Percentiles rank a stretch among this genome's conserved stretches.
Conservation (phyloP, 2,113 vertebrate genomes). For the Rostratula benghalensis region DNA sequence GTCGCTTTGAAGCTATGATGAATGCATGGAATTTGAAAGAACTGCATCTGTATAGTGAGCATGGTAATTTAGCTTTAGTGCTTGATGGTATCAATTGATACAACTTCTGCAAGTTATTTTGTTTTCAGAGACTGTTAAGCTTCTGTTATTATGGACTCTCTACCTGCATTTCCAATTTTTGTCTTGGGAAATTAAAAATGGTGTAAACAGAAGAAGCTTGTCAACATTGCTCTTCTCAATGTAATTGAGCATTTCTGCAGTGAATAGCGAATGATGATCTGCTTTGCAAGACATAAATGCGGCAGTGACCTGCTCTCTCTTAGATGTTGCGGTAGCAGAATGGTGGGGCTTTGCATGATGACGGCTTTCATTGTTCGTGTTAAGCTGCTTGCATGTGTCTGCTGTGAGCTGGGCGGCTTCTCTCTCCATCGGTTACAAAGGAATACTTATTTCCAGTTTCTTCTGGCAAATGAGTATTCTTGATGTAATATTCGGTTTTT, state of each 20-base stretch:
- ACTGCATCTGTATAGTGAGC: slow-evolving; percentile 3
- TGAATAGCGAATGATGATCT: slow-evolving; percentile 73
- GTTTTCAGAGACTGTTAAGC: slow-evolving; percentile 6
- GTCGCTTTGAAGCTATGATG: slow-evolving; percentile 11
- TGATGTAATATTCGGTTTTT: background rate
- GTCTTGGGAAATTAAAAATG: background rate
- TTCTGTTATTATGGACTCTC: background rate
- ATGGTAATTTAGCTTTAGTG: background rate
- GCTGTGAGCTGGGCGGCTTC: background rate
- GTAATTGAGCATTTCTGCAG: slow-evolving; percentile 56
- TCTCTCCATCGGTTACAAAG: background rate
- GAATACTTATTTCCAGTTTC: background rate
- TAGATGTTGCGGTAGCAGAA: slow-evolving; percentile 84
- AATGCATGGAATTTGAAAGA: slow-evolving; percentile 39
- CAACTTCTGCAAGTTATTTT: background rate
- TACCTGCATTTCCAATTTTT: background rate
- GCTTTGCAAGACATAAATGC: slow-evolving; percentile 76
- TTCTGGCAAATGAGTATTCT: background rate
- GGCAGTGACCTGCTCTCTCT: slow-evolving; percentile 80
- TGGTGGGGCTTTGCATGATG: slow-evolving; percentile 82
- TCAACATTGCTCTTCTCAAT: background rate
- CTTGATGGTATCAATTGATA: background rate
- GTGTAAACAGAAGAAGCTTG: background rate
- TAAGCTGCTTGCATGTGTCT: background rate
- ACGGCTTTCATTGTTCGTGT: slow-evolving; percentile 12